Evolutionary conservation across 2,888 invertebrate species (phyloP).

Genomic region (Sesia apiformis): DNA sequence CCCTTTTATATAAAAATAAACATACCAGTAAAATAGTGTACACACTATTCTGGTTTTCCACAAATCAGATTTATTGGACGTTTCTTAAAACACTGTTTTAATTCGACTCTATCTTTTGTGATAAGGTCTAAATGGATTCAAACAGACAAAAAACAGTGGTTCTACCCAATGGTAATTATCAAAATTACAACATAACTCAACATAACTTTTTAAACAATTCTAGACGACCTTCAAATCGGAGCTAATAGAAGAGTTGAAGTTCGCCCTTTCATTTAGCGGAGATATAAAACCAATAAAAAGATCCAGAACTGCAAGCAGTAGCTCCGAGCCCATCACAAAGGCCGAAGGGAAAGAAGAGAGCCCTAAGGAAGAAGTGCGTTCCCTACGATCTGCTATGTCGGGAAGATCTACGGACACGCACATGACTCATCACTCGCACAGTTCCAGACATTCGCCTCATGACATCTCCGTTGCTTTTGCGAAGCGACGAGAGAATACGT

Average conservation of each 20-base stretch:
- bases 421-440: slow-evolving; percentile 46
- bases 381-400: slow-evolving; percentile 42
- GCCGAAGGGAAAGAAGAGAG: slow-evolving; percentile 48
- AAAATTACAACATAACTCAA: too few relatives aligned
- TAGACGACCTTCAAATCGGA: slow-evolving; percentile 76
- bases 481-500: slow-evolving; percentile 26
- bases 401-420: slow-evolving; percentile 42
- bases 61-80: too few relatives aligned
- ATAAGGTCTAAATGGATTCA: too few relatives aligned
- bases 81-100: too few relatives aligned
- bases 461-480: slow-evolving; percentile 56
- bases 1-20: too few relatives aligned
- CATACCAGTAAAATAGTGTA: too few relatives aligned
- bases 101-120: too few relatives aligned
- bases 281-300: slow-evolving; percentile 76
- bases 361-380: slow-evolving; percentile 45
- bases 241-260: slow-evolving; percentile 77
- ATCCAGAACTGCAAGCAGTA: slow-evolving; percentile 37
- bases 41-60: too few relatives aligned
- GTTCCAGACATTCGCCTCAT: slow-evolving; percentile 50
- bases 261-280: slow-evolving; percentile 77
- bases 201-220: neutral
- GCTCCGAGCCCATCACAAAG: slow-evolving; percentile 34
- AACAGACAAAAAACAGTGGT: too few relatives aligned
- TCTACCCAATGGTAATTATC: too few relatives aligned